Base-by-base conservation (phyloP, 2,113 vertebrate species). In the Gymnocephalus cernua region DNA sequence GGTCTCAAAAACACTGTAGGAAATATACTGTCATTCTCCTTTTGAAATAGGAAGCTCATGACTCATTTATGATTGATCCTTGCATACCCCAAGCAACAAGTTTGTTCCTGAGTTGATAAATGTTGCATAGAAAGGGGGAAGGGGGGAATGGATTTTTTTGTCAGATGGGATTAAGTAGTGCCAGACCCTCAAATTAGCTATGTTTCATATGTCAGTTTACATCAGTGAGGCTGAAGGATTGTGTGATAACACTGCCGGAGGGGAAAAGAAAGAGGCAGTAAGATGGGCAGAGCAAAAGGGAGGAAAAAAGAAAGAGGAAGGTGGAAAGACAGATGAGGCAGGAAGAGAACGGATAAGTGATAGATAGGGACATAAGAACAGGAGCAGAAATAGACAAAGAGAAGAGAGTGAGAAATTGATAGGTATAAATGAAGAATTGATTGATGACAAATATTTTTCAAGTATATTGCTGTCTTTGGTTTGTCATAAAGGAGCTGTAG, bases 201-300 rank as follows among this genome's bases (percentile, higher is more conserved):
- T 71, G 83, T 94, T 95, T 92, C 91, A 93, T 59, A 73, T 89
- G 92, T 94, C 94, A 89, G 82, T 89, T 93, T 87, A 41, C 81
- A 93, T 92, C 85, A 92, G 62, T 9, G 63, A 47, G 53, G 64
- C 77, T 79, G 72, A 63, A 70, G 64, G 47, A 38, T 14, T 19
- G 38, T 23, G 61, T 70, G 79, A 80, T 63, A 73, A 72, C 79
- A 48, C 50, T 11, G 29, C 53, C n/a, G 25, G 67, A 59, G 54
- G 27, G 14, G 32, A 47, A 83, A 21, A 29, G 16, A 57, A 41
- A 23, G 56, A 68, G 19, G 41, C 12, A 66, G 53, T 38, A 54
- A 59, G 15, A 74, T 5, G 47, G 19, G 48, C 12, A 45, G 50
- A 67, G 59, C 18, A 50, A 53, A 54, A 8, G 41, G 12, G 15